A percentile compares a stretch with the other conserved stretches of the same genome.
phyloP scores from a whole-genome alignment of 2,888 invertebrate genomes.

The Leptarthrus brevirostris region DNA sequence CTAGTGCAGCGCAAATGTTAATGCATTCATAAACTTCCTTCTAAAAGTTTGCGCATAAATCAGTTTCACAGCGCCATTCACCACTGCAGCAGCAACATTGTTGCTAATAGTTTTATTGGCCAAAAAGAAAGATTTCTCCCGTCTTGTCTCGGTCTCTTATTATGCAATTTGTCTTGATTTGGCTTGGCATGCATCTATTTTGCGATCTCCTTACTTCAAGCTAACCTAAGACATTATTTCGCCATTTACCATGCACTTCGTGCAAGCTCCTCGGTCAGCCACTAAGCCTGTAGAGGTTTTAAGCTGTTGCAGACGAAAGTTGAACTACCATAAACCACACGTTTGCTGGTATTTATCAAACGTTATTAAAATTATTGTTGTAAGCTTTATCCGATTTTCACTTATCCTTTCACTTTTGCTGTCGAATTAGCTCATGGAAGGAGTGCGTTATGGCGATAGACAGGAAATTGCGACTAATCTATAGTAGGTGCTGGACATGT shows the following conservation, averaged over 20 bases:
- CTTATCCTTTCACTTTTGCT: neutral
- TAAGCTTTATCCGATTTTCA: neutral
- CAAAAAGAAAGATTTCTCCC: neutral
- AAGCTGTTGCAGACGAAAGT: neutral
- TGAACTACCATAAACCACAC: neutral
- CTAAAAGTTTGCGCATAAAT: neutral
- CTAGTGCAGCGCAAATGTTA: neutral
- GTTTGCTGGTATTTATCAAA: neutral
- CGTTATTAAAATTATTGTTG: neutral
- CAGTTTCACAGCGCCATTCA: neutral
- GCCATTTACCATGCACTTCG: neutral
- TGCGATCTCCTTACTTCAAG: neutral
- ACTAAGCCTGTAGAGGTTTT: too few relatives aligned
- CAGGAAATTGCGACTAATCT: too few relatives aligned
- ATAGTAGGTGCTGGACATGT: too few relatives aligned
- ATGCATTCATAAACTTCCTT: conserved; percentile 4
- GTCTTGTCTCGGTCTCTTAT: neutral
- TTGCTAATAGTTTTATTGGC: neutral
- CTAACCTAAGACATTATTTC: neutral
- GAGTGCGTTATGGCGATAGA: too few relatives aligned
- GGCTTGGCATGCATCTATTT: neutral
- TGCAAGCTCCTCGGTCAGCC: too few relatives aligned
- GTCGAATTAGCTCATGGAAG: too few relatives aligned
- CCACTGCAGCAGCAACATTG: neutral
- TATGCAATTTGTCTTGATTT: too few relatives aligned